Conservation (phyloP, 2,113 vertebrate genomes). For the Spheniscus mendiculus region DNA sequence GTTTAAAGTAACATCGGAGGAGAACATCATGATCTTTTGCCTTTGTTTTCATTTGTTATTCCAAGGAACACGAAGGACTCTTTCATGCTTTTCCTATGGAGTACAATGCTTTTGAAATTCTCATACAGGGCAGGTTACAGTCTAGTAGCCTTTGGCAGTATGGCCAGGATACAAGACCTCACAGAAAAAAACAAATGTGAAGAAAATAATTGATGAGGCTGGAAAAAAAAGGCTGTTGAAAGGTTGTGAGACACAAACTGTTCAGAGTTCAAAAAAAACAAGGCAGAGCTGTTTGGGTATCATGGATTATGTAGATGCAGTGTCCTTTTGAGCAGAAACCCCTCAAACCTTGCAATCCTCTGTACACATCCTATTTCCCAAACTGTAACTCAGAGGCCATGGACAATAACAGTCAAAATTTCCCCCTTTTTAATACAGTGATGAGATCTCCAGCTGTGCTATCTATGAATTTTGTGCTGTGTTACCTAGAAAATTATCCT, state of each 20-base stretch:
- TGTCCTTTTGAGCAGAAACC: background rate
- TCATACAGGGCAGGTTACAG: background rate
- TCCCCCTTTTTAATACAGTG: background rate
- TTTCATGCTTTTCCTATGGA: slow-evolving; percentile 11
- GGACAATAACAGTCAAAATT: background rate
- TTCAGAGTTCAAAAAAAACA: background rate
- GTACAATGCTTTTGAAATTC: slow-evolving; percentile 24
- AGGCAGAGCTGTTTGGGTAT: background rate
- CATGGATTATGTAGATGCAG: background rate
- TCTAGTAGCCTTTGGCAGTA: background rate
- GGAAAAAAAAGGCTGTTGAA: background rate
- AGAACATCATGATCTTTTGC: background rate
- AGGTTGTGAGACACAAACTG: background rate
- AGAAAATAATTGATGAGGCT: background rate
- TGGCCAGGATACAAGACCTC: background rate
- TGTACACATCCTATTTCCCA: background rate
- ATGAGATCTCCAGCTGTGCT: background rate
- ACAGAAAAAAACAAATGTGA: background rate
- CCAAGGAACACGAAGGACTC: background rate
- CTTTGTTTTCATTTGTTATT: slow-evolving; percentile 22
- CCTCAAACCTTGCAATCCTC: background rate
- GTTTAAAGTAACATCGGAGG: slow-evolving; percentile 12
- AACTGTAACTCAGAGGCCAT: background rate
- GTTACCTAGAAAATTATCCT: background rate
- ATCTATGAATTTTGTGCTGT: background rate